Conservation (phyloP, 2,113 vertebrate genomes). For the Rhegmatorhina hoffmannsi region DNA sequence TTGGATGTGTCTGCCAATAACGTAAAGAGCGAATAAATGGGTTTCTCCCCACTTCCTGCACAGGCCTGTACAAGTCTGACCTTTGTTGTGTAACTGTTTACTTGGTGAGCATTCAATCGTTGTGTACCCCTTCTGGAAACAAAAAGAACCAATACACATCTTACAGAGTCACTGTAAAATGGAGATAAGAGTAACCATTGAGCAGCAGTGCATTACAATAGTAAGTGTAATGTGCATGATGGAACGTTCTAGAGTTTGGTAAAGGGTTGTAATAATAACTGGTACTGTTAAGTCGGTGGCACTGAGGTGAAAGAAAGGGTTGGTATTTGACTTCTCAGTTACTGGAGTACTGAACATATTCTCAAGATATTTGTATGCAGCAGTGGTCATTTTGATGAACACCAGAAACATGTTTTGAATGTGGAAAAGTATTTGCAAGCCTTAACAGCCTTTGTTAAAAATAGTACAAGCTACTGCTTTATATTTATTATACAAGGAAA, state of each 20-base stretch:
- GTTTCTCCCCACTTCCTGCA: neutral
- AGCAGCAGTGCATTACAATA: neutral
- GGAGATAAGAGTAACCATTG: neutral
- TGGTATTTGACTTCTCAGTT: neutral
- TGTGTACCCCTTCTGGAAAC: neutral
- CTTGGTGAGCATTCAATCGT: neutral
- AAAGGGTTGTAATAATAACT: neutral
- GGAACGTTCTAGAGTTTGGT: neutral
- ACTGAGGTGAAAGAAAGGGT: neutral
- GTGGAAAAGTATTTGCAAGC: neutral
- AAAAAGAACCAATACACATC: neutral
- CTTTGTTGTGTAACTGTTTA: neutral
- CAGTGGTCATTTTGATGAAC: neutral
- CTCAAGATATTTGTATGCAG: neutral
- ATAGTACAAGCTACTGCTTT: neutral
- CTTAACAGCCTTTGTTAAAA: neutral
- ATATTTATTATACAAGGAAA: neutral
- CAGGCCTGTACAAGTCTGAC: neutral
- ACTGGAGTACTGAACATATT: neutral
- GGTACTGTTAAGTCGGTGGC: neutral
- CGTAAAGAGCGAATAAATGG: constrained; percentile 4
- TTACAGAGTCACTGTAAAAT: neutral
- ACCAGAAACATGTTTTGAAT: neutral
- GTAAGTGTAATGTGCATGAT: neutral
- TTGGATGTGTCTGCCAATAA: neutral